Evolutionary conservation across 2,797 vertebrate species (phyloP).

Genomic region (Halcyon smyrnensis): DNA sequence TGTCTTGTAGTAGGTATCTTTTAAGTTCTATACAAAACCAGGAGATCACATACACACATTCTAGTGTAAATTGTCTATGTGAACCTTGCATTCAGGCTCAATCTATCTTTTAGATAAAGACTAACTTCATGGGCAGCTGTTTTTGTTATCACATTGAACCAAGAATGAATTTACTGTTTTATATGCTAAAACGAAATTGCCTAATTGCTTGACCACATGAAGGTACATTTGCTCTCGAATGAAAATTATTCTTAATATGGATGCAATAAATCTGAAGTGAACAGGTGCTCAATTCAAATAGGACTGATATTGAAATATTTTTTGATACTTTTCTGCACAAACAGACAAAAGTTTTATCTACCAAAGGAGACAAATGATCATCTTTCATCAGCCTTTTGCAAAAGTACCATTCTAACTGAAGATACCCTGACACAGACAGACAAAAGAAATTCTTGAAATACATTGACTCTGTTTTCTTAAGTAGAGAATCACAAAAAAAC

Average conservation of each 20-base stretch:
- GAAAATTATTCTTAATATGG: background rate
- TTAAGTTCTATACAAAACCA: background rate
- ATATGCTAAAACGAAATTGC: background rate
- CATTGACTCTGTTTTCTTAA: background rate
- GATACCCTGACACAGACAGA: background rate
- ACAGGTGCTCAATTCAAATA: background rate
- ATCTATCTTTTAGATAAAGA: background rate
- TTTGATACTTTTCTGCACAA: background rate
- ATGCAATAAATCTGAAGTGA: background rate
- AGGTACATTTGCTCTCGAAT: background rate
- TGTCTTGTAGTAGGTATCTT: background rate
- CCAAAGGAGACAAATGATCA: background rate
- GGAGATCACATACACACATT: background rate
- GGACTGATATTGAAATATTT: background rate
- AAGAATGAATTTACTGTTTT: background rate
- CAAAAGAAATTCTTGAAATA: background rate
- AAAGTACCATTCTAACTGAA: background rate
- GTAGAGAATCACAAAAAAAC: background rate
- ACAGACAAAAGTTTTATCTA: background rate
- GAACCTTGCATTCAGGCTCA: background rate
- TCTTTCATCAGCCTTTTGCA: background rate
- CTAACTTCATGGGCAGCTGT: background rate
- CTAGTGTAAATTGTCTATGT: background rate
- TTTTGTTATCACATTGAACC: background rate
- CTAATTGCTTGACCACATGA: background rate